Evolutionary conservation across 2,113 vertebrate genomes (phyloP), one percentile per base, ranked within the genome.

Genomic region (rabbit (Oryctolagus cuniculus)): DNA sequence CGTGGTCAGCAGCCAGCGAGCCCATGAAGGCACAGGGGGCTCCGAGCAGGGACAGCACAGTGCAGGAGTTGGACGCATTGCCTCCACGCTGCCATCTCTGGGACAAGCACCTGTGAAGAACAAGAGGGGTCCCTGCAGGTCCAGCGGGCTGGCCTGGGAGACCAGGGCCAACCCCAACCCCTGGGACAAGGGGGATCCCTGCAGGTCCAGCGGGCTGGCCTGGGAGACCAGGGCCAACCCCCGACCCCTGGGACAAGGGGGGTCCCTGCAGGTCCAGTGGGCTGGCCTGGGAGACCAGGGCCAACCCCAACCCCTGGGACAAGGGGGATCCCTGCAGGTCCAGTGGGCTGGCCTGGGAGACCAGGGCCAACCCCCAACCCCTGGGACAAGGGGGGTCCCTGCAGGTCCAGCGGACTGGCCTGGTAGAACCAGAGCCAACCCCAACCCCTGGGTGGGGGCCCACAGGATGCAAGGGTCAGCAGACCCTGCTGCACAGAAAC

Each of bases 71-170:
- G 86, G 99, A 99, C 0, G 99, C 99, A 0, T 99, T 99, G 24
- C 99, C 99, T 13, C 99, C 99, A 0, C 99, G 98, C 97, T 99
- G 99, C 99, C 99, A 99, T 53, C 99, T 97, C 98, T 99, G 99
- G 0, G 99, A 98, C 87, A 99, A 15, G 95, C 99, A 99, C 97
- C 99, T 99, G 97, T 10, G 67, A 81, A 22, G 87, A 67, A 97
- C 38, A 89, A 13, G 34, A 72, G 34, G 27, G 24, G 34, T 58
- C 31, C 55, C 84, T 78, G 17, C 10, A 49, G 66, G 34, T 24
- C 34, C 21, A 21, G 85, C 1, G 22, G 55, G 24, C 77, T 36
- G n/a, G 27, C 49, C 79, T 1, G 1, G 61, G 87, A 55, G 21
- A 77, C 22, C 31, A 53, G 13, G 24, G 17, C 63, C 4, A 6